Conservation (phyloP, 2,797 vertebrate genomes). For the Paedocypris micromegethes region DNA sequence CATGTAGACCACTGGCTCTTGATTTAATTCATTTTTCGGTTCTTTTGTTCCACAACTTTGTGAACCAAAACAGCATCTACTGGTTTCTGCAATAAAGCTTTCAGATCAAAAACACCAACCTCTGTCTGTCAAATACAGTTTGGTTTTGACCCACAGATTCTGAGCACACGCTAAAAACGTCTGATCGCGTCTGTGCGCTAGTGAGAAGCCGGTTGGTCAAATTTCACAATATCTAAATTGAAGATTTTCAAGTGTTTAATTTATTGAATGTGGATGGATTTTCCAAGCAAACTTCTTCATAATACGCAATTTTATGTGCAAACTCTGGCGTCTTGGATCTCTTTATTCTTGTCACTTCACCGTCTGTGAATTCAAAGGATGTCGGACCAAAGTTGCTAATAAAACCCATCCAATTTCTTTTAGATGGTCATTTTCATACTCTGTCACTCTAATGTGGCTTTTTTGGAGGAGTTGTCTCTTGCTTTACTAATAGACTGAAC, state of each 20-base stretch:
- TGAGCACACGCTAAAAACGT: constrained; percentile 4
- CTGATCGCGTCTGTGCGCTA: background rate
- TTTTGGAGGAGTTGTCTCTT: constrained; percentile 12
- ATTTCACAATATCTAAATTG: background rate
- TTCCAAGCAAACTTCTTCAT: constrained; percentile 3
- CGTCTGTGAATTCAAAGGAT: constrained; percentile 31
- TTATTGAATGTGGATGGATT: background rate
- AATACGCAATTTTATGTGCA: constrained; percentile 13
- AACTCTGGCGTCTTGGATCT: constrained; percentile 21
- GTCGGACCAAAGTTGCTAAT: constrained; percentile 27
- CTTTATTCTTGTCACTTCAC: constrained; percentile 21
- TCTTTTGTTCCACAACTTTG: constrained; percentile 39
- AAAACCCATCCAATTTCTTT: constrained; percentile 27
- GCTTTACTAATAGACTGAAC: constrained; percentile 16
- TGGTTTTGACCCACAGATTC: constrained; percentile 29
- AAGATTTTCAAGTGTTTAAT: background rate
- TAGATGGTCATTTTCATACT: constrained; percentile 24
- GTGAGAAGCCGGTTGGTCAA: background rate
- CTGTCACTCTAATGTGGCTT: constrained; percentile 13
- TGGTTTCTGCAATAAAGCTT: constrained; percentile 35
- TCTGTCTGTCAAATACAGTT: constrained; percentile 35
- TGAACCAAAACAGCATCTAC: constrained; percentile 42
- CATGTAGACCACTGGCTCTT: too few species aligned
- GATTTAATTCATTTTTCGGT: background rate
- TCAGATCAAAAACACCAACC: constrained; percentile 37